phyloP scores from a whole-genome alignment of 1,140 invertebrate species.

The Musca domestica region DNA sequence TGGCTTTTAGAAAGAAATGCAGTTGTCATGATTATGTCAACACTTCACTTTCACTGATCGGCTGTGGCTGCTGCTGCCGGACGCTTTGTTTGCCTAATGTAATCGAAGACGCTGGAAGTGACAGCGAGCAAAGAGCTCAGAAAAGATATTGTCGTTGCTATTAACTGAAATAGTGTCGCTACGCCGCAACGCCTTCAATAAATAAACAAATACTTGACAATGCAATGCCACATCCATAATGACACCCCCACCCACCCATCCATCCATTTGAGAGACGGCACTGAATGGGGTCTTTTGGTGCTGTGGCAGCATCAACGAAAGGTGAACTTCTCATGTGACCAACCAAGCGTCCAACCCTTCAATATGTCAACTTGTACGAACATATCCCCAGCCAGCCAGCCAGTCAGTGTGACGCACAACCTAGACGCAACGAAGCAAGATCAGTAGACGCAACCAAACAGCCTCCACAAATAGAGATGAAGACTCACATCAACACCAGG shows the following conservation, averaged over 20 bases:
- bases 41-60: too few species aligned
- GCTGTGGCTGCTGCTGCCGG: too few species aligned
- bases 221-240: background rate
- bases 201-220: conserved; percentile 15
- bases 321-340: too few species aligned
- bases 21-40: too few species aligned
- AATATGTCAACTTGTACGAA: conserved; percentile 13
- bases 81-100: background rate
- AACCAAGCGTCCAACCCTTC: conserved; percentile 2
- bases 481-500: conserved; percentile 8
- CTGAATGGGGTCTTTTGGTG: too few species aligned
- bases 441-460: background rate
- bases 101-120: conserved; percentile 2
- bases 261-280: background rate
- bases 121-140: too few species aligned
- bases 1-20: too few species aligned
- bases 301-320: too few species aligned
- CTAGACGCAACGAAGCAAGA: background rate
- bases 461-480: conserved; percentile 3
- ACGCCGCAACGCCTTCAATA: conserved; percentile 8
- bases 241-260: background rate
- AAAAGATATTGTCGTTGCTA: conserved; percentile 5
- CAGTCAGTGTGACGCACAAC: background rate
- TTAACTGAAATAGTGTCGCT: conserved; percentile 7
- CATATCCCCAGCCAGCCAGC: background rate